Conservation (phyloP, 2,888 invertebrate species). For the Orgyia antiqua region DNA sequence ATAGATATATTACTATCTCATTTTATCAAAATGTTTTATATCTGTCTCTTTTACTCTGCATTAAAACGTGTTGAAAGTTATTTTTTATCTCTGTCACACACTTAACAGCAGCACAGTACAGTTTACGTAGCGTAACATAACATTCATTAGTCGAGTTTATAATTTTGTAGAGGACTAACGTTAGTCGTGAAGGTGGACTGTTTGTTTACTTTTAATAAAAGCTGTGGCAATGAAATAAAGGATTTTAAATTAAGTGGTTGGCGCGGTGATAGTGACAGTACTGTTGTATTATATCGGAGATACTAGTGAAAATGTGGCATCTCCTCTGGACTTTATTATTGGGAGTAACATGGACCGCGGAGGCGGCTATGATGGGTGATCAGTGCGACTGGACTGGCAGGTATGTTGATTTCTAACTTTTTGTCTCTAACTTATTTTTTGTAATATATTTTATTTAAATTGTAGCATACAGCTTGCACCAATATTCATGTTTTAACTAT, state of each 20-base stretch:
- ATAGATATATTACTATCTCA: constrained; percentile 20
- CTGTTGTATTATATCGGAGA: constrained; percentile 25
- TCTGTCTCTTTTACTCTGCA: constrained; percentile 36
- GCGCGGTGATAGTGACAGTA: constrained; percentile 15
- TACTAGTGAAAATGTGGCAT: constrained; percentile 46
- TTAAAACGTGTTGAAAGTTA: constrained; percentile 5
- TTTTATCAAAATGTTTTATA: constrained; percentile 29
- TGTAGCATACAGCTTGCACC: background rate
- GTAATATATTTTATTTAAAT: background rate
- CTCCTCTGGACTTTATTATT: constrained; percentile 64
- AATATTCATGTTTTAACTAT: too few species aligned
- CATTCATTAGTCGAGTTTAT: constrained; percentile 39
- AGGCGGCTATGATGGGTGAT: constrained; percentile 80
- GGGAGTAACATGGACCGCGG: constrained; percentile 55
- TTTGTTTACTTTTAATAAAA: constrained; percentile 43
- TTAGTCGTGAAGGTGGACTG: constrained; percentile 15
- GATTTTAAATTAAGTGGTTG: constrained; percentile 40
- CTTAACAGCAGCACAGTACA: too few species aligned
- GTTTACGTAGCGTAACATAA: too few species aligned
- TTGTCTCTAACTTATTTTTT: too few species aligned
- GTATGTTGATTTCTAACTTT: constrained; percentile 61
- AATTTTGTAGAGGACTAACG: constrained; percentile 28
- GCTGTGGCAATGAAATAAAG: constrained; percentile 22
- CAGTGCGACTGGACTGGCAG: constrained; percentile 85
- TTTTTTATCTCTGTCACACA: constrained; percentile 20